phyloP scores from a whole-genome alignment of 1,140 invertebrate genomes.

The Dreissena polymorpha region DNA sequence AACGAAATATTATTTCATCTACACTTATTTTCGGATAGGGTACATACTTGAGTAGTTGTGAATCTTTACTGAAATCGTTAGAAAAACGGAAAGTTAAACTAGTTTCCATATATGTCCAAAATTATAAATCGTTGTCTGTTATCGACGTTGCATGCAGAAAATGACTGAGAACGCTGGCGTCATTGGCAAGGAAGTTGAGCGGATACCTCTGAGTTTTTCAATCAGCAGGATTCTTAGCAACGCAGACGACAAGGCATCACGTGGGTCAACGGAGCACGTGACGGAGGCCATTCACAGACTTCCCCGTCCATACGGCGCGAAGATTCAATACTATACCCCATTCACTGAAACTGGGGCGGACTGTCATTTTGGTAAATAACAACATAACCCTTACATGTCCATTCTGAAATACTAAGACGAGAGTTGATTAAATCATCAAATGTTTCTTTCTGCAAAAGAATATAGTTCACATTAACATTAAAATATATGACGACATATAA shows the following conservation, averaged over 20 bases:
- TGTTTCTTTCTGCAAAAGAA: not conserved
- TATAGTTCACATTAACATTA: not conserved
- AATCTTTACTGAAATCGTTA: not conserved
- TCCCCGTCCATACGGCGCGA: not conserved
- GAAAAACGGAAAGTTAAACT: too few species aligned
- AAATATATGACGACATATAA: too few species aligned
- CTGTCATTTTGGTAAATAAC: conserved; percentile 21
- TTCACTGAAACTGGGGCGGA: not conserved
- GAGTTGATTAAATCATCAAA: not conserved
- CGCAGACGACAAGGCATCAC: conserved; percentile 18
- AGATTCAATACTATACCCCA: conserved; percentile 24
- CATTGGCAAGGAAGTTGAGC: not conserved
- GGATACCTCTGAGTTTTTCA: conserved; percentile 40
- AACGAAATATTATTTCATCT: too few species aligned
- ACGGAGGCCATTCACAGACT: not conserved
- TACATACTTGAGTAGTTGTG: not conserved
- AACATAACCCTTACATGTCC: not conserved
- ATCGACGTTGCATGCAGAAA: too few species aligned
- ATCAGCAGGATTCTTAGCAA: conserved; percentile 47
- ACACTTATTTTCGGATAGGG: too few species aligned
- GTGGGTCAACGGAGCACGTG: not conserved
- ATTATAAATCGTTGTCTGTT: too few species aligned
- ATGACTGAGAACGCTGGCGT: too few species aligned
- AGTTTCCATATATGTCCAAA: too few species aligned
- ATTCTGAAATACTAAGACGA: not conserved